Evolutionary conservation across 2,113 vertebrate species (phyloP).

Genomic region (Pedetes capensis): DNA sequence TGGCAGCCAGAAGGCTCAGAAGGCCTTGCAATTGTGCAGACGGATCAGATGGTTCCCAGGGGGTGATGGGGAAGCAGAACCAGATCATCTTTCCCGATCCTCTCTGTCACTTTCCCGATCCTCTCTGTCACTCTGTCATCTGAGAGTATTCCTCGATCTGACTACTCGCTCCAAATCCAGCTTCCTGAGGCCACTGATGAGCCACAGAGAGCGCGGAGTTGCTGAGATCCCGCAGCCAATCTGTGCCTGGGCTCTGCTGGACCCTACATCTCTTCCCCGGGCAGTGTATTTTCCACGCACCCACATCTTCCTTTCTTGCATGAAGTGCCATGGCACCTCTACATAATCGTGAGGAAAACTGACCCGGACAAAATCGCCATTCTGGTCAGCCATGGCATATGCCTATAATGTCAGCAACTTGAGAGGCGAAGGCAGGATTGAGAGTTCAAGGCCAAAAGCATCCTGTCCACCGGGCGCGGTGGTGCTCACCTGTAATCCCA

Average conservation of each 20-base stretch:
- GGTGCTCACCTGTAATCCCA: too few species aligned
- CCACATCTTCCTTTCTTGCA: background rate
- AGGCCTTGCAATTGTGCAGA: background rate
- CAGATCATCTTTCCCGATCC: background rate
- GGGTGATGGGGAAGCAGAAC: background rate
- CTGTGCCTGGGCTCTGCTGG: background rate
- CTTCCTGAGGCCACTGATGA: background rate
- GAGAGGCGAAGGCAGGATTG: too few species aligned
- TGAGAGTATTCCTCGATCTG: background rate
- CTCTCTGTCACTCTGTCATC: background rate
- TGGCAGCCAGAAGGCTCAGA: background rate
- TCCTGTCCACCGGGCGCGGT: too few species aligned
- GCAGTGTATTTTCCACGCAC: accelerated
- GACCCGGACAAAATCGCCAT: accelerated
- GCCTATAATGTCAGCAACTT: too few species aligned
- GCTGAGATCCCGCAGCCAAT: background rate
- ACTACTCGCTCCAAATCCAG: accelerated
- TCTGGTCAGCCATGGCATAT: too few species aligned
- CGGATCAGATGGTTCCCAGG: background rate
- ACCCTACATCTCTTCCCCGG: accelerated
- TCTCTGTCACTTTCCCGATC: background rate
- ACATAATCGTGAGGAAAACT: accelerated
- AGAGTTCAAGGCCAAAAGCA: too few species aligned
- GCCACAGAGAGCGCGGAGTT: accelerated
- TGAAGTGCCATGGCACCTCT: accelerated